Evolutionary conservation across 2,888 invertebrate genomes (phyloP).

Genomic region (Plagodis dolabraria): DNA sequence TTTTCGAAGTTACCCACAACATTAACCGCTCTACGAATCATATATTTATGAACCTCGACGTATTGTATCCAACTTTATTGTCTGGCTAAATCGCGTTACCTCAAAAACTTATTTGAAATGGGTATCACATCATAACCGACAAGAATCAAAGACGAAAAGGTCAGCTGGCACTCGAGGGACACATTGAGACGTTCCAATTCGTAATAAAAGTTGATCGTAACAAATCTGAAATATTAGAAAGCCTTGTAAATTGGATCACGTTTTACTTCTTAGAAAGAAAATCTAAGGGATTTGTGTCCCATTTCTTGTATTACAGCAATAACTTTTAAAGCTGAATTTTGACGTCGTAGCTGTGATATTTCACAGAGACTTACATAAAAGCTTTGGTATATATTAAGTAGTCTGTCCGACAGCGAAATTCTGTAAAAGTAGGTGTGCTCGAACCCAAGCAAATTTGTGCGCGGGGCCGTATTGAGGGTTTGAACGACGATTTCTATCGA

Average conservation of each 20-base stretch:
- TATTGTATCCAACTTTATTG: constrained; percentile 25
- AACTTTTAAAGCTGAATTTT: constrained; percentile 37
- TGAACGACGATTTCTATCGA: constrained; percentile 71
- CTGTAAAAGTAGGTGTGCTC: constrained; percentile 44
- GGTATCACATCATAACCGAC: constrained; percentile 50
- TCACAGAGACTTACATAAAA: constrained; percentile 40
- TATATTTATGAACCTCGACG: constrained; percentile 15
- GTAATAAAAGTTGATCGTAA: constrained; percentile 75
- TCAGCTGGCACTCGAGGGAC: constrained; percentile 56
- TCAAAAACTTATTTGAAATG: constrained; percentile 44
- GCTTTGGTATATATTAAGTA: constrained; percentile 42
- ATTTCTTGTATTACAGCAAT: constrained; percentile 48
- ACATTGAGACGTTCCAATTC: constrained; percentile 70
- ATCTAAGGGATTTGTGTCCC: constrained; percentile 55
- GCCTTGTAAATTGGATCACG: constrained; percentile 75
- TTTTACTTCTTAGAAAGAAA: constrained; percentile 61
- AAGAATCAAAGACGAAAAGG: constrained; percentile 58
- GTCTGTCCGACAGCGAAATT: constrained; percentile 42
- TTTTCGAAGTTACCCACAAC: constrained; percentile 12
- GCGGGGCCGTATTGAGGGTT: constrained; percentile 58
- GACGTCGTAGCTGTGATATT: constrained; percentile 37
- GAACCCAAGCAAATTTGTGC: constrained; percentile 58
- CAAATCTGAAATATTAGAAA: constrained; percentile 73
- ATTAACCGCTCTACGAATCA: constrained; percentile 10
- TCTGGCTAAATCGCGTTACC: constrained; percentile 36